phyloP scores from a whole-genome alignment of 1,140 invertebrate species.

The Lamellibrachia luymesi region DNA sequence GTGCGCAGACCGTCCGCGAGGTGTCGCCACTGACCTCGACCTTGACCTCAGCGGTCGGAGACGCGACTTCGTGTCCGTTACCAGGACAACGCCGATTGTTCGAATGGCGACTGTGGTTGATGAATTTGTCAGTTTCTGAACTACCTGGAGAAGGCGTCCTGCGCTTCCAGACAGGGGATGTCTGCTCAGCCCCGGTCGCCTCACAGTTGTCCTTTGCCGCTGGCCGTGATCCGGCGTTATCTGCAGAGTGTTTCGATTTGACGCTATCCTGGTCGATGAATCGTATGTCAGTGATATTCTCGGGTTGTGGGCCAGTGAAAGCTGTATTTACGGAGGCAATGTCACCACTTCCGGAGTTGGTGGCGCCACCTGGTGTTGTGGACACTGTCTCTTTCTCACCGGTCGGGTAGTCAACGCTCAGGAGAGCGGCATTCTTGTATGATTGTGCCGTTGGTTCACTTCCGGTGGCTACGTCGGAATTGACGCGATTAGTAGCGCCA shows the following conservation, averaged over 20 bases:
- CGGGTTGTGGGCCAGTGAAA: background rate
- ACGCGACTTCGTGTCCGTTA: background rate
- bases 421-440: background rate
- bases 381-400: background rate
- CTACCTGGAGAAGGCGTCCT: conserved; percentile 20
- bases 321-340: background rate
- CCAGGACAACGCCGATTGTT: background rate
- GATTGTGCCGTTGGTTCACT: background rate
- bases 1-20: background rate
- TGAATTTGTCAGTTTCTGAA: background rate
- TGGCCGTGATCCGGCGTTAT: background rate
- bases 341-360: background rate
- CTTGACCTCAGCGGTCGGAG: background rate
- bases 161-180: conserved; percentile 43
- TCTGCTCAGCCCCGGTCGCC: background rate
- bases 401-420: background rate
- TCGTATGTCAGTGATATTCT: conserved; percentile 35
- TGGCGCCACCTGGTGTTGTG: background rate
- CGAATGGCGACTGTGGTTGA: background rate
- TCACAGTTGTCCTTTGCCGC: background rate
- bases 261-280: conserved; percentile 53
- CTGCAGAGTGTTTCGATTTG: conserved; percentile 26
- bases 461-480: background rate
- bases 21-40: conserved; percentile 6
- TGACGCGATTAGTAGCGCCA: background rate